Percentiles rank a stretch among this genome's conserved stretches.
Conservation (phyloP, 1,140 invertebrate genomes). For the Daktulosphaira vitifoliae region DNA sequence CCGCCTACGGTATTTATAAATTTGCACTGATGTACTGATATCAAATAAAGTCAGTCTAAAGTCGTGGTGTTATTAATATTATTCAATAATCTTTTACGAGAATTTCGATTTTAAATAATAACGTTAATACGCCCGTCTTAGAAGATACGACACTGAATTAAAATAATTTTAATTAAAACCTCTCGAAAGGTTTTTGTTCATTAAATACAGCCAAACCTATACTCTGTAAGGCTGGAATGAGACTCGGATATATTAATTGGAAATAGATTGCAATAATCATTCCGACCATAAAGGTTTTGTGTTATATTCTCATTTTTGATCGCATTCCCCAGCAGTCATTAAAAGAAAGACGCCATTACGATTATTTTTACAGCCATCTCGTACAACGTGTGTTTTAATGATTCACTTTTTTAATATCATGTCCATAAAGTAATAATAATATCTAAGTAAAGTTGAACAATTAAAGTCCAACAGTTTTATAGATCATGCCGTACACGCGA, state of each 20-base stretch:
- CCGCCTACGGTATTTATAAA: too few relatives aligned
- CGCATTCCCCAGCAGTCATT: constrained; percentile 30
- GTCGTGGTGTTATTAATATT: constrained; percentile 14
- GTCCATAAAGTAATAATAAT: too few relatives aligned
- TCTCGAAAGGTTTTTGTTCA: constrained; percentile 29
- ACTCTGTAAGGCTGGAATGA: constrained; percentile 17
- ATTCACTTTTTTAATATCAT: constrained; percentile 19
- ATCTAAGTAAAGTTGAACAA: too few relatives aligned
- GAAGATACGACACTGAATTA: constrained; percentile 27
- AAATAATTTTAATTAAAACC: constrained; percentile 33
- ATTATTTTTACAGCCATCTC: neutral
- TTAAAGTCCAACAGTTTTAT: constrained; percentile 30
- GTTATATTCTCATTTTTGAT: constrained; percentile 30
- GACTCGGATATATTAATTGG: constrained; percentile 29
- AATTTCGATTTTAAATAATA: constrained; percentile 29
- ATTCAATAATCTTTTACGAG: constrained; percentile 25
- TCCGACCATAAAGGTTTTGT: constrained; percentile 8
- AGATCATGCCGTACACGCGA: constrained; percentile 26
- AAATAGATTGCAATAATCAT: constrained; percentile 34
- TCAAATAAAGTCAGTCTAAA: too few relatives aligned
- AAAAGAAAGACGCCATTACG: constrained; percentile 29
- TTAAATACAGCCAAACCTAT: constrained; percentile 26
- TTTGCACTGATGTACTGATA: too few relatives aligned
- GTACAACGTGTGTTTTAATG: constrained; percentile 32
- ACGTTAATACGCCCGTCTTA: constrained; percentile 13